Conservation (phyloP, 2,113 vertebrate genomes). For the Silurus glanis region DNA sequence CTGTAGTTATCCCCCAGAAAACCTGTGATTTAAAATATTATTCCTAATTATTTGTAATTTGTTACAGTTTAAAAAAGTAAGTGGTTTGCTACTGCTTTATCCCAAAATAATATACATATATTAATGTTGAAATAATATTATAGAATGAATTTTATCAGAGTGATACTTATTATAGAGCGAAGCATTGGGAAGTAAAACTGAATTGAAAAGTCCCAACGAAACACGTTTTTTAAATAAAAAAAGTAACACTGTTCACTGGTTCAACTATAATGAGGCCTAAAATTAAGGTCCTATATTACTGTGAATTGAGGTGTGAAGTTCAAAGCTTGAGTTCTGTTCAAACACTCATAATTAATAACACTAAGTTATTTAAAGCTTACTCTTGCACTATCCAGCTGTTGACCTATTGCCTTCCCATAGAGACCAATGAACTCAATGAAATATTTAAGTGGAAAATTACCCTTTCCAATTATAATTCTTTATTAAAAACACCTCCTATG, state of each 20-base stretch:
- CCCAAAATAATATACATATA: background rate
- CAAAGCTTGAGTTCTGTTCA: constrained; percentile 14
- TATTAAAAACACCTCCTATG: constrained; percentile 43
- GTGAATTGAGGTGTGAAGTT: background rate
- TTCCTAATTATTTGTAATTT: background rate
- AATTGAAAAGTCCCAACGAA: background rate
- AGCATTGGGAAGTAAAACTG: background rate
- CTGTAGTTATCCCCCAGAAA: background rate
- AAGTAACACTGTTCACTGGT: background rate
- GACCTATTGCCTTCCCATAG: constrained; percentile 47
- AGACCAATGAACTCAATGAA: constrained; percentile 49
- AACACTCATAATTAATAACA: constrained; percentile 35
- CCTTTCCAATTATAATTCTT: constrained; percentile 41
- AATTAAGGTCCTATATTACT: background rate
- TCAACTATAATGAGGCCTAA: background rate
- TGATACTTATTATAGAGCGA: background rate
- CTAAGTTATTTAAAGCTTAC: constrained; percentile 48
- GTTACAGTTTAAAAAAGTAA: background rate
- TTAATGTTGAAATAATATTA: background rate
- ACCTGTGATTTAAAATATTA: too few species aligned
- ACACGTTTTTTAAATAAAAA: background rate
- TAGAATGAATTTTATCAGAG: too few species aligned
- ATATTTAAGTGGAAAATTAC: constrained; percentile 56
- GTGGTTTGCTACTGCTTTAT: background rate
- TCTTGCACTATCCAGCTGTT: constrained; percentile 46